Percentiles rank a stretch among this genome's conserved stretches.
Conservation (phyloP, 2,888 invertebrate species). For the Cheiracanthium punctorium region DNA sequence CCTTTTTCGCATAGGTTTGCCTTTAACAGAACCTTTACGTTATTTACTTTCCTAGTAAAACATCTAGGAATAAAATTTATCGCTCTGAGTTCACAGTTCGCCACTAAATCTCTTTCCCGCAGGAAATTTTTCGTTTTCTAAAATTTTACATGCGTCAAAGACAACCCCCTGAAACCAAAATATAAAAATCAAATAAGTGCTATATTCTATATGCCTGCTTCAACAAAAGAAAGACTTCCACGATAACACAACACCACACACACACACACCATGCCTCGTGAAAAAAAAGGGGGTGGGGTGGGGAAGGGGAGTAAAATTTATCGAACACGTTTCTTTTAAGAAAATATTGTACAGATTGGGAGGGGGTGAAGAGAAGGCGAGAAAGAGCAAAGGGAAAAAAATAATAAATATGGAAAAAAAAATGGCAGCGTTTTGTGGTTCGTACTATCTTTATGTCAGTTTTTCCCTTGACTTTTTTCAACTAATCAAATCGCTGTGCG, state of each 20-base stretch:
- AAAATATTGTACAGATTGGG: constrained; percentile 64
- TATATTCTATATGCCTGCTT: constrained; percentile 32
- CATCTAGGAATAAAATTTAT: constrained; percentile 37
- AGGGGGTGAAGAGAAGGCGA: constrained; percentile 2
- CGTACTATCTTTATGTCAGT: constrained; percentile 68
- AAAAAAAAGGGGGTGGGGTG: not conserved
- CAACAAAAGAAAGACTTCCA: constrained; percentile 54
- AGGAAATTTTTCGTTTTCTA: constrained; percentile 29
- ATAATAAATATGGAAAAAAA: too few relatives aligned
- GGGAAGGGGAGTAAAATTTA: constrained; percentile 51
- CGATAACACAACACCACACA: constrained; percentile 57
- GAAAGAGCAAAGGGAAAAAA: constrained; percentile 15
- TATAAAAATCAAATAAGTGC: constrained; percentile 51
- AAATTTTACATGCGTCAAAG: constrained; percentile 43
- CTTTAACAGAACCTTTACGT: not conserved
- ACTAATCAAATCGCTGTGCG: constrained; percentile 61
- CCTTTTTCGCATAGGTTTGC: not conserved
- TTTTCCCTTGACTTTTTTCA: constrained; percentile 56
- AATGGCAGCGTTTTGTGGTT: constrained; percentile 65
- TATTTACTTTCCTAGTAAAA: constrained; percentile 23
- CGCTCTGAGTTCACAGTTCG: constrained; percentile 41
- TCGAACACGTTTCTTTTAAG: constrained; percentile 67
- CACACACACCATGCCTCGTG: constrained; percentile 18
- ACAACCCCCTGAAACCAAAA: constrained; percentile 28
- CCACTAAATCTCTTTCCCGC: constrained; percentile 22